Base-by-base conservation (phyloP, 2,888 invertebrate genomes). In the Papilio elwesi region DNA sequence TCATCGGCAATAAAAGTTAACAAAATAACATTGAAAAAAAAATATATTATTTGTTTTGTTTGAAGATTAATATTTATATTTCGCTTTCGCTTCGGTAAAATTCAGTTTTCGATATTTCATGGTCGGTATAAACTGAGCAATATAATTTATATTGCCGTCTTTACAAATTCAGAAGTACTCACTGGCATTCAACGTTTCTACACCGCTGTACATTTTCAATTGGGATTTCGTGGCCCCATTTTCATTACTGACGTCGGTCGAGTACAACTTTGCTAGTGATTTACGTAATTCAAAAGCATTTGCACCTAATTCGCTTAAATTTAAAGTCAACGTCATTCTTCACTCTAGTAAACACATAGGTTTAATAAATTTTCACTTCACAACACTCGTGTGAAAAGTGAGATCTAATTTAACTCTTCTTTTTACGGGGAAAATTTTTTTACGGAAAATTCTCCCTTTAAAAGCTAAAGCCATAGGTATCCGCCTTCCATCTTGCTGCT, bases 221-320 rank as follows among this genome's bases (percentile, higher is more conserved):
- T 64, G 43, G 36, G 48, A 43, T 53, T 67, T 72, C 62, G 16
- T 62, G 71, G 71, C 71, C 68, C 63, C 63, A 47, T 63, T 72
- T 72, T 72, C 71, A 72, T 72, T 62, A 72, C 68, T 36, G 68
- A 62, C 67, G 48, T 63, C 52, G 63, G 71, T 68, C 67, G 63
- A 71, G 71, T 72, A 66, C 59, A 66, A 66, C 59, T 71, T 66
- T 59, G 62, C 71, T 72, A 15, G 63, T 68, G 71, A 68, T 68
- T 72, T 62, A 48, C 53, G 62, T 62, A 63, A 62, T 72, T 72
- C 71, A 68, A 62, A 49, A 68, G 12, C 62, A 71, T 68, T 16
- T 72, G 67, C 16, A 38, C 52, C 26, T 52, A 48, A 67, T 71
- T 71, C 52, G 47, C 62, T 59, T 59, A 57, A 59, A 4, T 59